Conservation (phyloP, 2,113 vertebrate genomes). For the Aptenodytes forsteri region DNA sequence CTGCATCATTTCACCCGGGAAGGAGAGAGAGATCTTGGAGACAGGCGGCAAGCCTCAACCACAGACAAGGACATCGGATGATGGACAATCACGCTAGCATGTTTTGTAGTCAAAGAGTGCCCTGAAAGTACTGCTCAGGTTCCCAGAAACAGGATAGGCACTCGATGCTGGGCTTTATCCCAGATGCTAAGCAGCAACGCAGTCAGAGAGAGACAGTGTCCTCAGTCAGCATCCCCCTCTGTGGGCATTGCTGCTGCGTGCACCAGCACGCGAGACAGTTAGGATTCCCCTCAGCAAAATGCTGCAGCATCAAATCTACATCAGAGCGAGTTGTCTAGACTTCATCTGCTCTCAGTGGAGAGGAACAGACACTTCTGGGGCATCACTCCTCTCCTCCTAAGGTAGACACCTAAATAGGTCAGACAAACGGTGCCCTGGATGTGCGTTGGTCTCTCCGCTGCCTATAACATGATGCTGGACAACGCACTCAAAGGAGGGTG, state of each 20-base stretch:
- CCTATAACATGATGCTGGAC: not conserved
- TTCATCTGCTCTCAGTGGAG: slow-evolving; percentile 32
- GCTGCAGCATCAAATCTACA: slow-evolving; percentile 62
- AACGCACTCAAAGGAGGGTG: not conserved
- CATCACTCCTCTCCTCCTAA: slow-evolving; percentile 33
- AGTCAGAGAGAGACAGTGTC: not conserved
- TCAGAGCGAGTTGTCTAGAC: slow-evolving; percentile 40
- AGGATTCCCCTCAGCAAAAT: slow-evolving; percentile 66
- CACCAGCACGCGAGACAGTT: slow-evolving; percentile 8
- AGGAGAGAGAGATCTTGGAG: not conserved
- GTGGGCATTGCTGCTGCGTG: not conserved
- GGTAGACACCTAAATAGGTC: slow-evolving; percentile 63
- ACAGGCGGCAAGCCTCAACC: not conserved
- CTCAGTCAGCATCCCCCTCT: not conserved
- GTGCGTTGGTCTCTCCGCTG: not conserved
- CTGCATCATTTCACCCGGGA: not conserved
- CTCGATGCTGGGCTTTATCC: not conserved
- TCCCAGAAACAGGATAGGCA: not conserved
- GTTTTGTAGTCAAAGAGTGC: not conserved
- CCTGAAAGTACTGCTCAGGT: not conserved
- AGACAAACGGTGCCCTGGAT: not conserved
- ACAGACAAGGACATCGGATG: not conserved
- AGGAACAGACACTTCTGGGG: slow-evolving; percentile 69
- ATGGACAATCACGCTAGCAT: not conserved
- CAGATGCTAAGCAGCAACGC: not conserved